A percentile compares a stretch with the other conserved stretches of the same genome.
These are phyloP conservation scores for Piaya cayana DNA, from an alignment of 2,113 vertebrate species.

Conservation along the genomic window DNA sequence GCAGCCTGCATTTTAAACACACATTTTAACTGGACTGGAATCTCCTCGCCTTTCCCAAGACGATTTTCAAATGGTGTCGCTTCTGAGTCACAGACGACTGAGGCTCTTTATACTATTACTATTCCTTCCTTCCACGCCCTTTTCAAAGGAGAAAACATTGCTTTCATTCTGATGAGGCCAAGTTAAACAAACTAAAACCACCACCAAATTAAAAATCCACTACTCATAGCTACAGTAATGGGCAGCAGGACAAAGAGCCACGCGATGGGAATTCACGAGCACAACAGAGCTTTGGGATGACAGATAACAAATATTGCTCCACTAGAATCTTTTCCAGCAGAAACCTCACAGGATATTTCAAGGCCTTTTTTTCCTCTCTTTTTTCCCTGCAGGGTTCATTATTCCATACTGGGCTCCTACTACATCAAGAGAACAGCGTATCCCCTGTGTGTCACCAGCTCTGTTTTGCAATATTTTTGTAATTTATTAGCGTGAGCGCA, in stretches of 20 bases:
- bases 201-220: background rate
- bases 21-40: background rate
- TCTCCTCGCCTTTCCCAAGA: background rate
- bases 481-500: slow-evolving; percentile 9
- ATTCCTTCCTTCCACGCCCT: background rate
- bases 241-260: background rate
- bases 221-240: background rate
- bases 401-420: background rate
- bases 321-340: background rate
- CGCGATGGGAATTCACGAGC: background rate
- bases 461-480: background rate
- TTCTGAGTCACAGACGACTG: background rate
- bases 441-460: background rate
- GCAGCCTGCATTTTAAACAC: background rate
- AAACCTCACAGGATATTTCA: slow-evolving; percentile 18
- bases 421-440: background rate
- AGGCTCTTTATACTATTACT: background rate
- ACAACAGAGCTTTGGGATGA: background rate
- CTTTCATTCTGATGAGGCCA: background rate
- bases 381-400: slow-evolving; percentile 55
- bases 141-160: background rate
- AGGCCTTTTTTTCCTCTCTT: slow-evolving; percentile 7
- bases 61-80: background rate
- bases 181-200: background rate
- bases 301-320: slow-evolving; percentile 23